These are phyloP conservation scores for Enteromius thamalakanensis DNA, from an alignment of 2,797 vertebrate genomes.

Conservation along the genomic window DNA sequence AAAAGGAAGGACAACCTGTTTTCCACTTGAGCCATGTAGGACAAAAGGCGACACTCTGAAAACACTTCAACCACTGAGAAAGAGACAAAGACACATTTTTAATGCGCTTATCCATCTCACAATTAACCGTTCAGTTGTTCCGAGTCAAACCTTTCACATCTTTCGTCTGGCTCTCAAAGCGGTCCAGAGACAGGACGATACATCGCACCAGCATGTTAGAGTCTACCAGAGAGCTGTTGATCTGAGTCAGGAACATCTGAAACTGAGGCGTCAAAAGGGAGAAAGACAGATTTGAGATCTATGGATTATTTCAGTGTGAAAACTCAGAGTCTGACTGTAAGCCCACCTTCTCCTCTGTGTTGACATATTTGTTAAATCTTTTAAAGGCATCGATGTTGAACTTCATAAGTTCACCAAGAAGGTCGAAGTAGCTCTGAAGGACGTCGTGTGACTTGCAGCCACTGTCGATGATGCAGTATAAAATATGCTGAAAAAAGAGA, in stretches of 20 bases:
- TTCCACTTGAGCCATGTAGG: slow-evolving; percentile 94
- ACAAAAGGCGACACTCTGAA: slow-evolving; percentile 92
- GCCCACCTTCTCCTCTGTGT: slow-evolving; percentile 92
- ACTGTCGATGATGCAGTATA: slow-evolving; percentile 98
- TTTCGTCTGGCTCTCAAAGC: slow-evolving; percentile 92
- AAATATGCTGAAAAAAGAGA: slow-evolving; percentile 85
- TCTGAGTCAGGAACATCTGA: slow-evolving; percentile 95
- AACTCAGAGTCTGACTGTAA: background rate
- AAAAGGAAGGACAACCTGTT: slow-evolving; percentile 96
- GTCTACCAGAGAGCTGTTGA: slow-evolving; percentile 97
- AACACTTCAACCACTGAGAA: slow-evolving; percentile 90
- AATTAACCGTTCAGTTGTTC: background rate
- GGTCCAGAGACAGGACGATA: slow-evolving; percentile 93
- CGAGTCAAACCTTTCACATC: slow-evolving; percentile 86
- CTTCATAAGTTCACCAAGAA: slow-evolving; percentile 98
- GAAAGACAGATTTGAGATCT: background rate
- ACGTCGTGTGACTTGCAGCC: slow-evolving; percentile 97
- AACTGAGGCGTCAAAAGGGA: slow-evolving; percentile 79
- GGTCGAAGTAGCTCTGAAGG: slow-evolving; percentile 98
- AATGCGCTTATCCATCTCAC: too few species aligned
- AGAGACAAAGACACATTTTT: background rate
- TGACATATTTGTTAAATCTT: slow-evolving; percentile 98
- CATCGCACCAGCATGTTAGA: slow-evolving; percentile 98
- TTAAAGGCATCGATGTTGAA: slow-evolving; percentile 98
- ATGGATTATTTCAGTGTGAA: background rate